Conservation (phyloP, 2,113 vertebrate genomes). For the Tringa solitaria region DNA sequence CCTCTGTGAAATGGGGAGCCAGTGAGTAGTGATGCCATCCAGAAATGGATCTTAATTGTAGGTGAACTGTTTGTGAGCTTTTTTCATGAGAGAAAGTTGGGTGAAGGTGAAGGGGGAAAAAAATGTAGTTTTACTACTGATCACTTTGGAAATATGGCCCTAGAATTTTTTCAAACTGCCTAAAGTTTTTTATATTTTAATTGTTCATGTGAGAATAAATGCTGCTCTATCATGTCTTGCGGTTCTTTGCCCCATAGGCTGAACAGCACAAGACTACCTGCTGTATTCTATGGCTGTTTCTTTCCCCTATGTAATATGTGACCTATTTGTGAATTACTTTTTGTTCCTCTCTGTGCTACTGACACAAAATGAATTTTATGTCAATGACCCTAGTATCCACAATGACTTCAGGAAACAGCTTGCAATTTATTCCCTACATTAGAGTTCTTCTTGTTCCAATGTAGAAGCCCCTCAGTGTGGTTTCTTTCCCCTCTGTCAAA, state of each 20-base stretch:
- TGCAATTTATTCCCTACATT: background rate
- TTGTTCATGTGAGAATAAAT: background rate
- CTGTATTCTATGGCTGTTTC: background rate
- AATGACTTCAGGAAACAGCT: background rate
- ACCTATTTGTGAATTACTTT: background rate
- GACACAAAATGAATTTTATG: background rate
- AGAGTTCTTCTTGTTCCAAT: background rate
- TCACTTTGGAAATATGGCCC: background rate
- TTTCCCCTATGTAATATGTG: background rate
- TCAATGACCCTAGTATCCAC: background rate
- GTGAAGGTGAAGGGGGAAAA: background rate
- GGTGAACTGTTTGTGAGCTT: background rate
- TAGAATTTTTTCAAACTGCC: background rate
- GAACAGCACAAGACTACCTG: fast-evolving
- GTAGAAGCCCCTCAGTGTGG: background rate
- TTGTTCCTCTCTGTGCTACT: background rate
- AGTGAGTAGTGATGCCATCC: background rate
- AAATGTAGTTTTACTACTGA: background rate
- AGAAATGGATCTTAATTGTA: background rate
- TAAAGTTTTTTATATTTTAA: background rate
- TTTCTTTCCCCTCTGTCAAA: background rate
- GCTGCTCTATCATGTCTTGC: background rate
- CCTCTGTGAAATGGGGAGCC: background rate
- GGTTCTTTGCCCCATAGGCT: background rate
- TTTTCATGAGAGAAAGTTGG: background rate